Evolutionary conservation across 1,140 invertebrate genomes (phyloP), one percentile per base, ranked within the genome.

Genomic region (Subanguina moxae): DNA sequence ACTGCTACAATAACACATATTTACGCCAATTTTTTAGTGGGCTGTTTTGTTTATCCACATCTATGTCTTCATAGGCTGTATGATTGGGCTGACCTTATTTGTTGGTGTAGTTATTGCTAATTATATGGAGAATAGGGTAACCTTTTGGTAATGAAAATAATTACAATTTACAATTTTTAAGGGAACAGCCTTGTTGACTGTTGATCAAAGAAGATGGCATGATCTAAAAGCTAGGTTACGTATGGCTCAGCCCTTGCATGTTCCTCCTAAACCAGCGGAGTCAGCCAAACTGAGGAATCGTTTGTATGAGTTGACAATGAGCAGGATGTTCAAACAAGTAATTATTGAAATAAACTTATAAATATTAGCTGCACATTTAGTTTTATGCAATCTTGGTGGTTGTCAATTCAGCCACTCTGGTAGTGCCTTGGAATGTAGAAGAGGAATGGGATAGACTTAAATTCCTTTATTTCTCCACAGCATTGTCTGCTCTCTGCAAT

Each of bases 181-280:
- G 85, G 96, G 96, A n/a, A 99, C 96, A 1, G 96, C 96, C 19
- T 85, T 99, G 45, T 84, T 99, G 5, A 99, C 96, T 32, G 96
- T 99, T 7, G 96, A 99, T 85, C 96, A 99, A 85, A 88, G 96
- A 82, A 86, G 96, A 85, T 99, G 96, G 95, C 94, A 95, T 84
- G 96, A 99, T 83, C 86, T 99, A 67, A 99, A 98, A 82, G 97
- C 97, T 80, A 88, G 95, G 83, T 87, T 98, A 83, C 98, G 98
- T 86, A 95, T 99, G 80, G 95, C 96, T 27, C 96, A 99, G 84
- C 96, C 96, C 0, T 85, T 99, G 3, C 96, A 99, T 84, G 86
- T 98, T 67, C 96, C 96, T 1, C 94, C 95, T 0, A 88, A 94
- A 76, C 95, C 94, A 48, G 66, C 75, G 1, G 80, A 82, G 74